Evolutionary conservation across 2,113 vertebrate species (phyloP), one percentile per base, ranked within the genome.

Genomic region (Crotalus horridus): DNA sequence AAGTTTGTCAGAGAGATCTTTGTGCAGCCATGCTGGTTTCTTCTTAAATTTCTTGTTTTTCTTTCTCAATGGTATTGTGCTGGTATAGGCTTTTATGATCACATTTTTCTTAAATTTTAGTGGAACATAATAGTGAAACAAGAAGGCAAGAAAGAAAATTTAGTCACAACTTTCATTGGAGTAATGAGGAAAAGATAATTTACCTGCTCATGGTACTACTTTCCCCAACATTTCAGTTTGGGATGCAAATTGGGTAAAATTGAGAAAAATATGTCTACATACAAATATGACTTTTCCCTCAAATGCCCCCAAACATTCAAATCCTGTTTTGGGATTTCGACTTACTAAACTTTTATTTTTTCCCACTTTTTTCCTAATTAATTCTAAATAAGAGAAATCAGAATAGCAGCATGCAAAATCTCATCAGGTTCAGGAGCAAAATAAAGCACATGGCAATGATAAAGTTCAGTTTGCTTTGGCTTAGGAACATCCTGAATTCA

Each of bases 381-480:
- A 20, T 89, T 51, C 92, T 96, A 96, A 95, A 94, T 95, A 92
- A 95, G 21, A 93, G 88, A 94, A 87, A 93, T 95, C 89, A 95
- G 43, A 58, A 58, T 20, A 55, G 3, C 24, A 43, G 64, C 87
- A 7, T 9, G 81, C 86, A 87, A 93, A 89, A 55, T 26, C 69
- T 93, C 9, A n/a, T 43, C 7, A 29, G 91, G 89, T 46, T 54
- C 91, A n/a, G n/a, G 91, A 94, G 92, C 90, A 93, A 93, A 94
- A 94, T 91, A 90, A 85, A 94, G 11, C 85, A 33, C 89, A 94
- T 93, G 93, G 64, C 94, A 59, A 26, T 54, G 94, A 93, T 96
- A 97, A 97, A 96, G 96, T 96, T 94, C 94, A 74, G 89, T 94
- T 97, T 96, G 97, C 95, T 95, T 95, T 96, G 94, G 91, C 95